A percentile compares a stretch with the other conserved stretches of the same genome.
These are phyloP conservation scores for Zygogramma bicolorata DNA, from an alignment of 2,888 invertebrate genomes.

Conservation along the genomic window DNA sequence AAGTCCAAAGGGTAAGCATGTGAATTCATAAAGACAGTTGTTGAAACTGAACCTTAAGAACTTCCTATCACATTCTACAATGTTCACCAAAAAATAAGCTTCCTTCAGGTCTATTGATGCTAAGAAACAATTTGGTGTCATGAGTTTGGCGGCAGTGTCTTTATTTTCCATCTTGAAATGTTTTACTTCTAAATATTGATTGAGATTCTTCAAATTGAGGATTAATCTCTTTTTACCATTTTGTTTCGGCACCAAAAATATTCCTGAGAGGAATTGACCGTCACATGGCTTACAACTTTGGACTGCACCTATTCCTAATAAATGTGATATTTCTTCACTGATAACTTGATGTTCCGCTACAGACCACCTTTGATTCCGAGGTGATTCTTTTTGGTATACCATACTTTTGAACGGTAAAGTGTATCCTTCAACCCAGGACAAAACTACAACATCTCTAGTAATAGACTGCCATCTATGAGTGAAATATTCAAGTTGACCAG, in stretches of 20 bases:
- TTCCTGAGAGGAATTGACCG: background rate
- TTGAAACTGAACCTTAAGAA: background rate
- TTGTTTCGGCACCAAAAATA: constrained; percentile 12
- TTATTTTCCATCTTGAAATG: background rate
- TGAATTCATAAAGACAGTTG: background rate
- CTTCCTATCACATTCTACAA: background rate
- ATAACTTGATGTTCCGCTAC: background rate
- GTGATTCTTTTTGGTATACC: background rate
- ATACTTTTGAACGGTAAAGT: constrained; percentile 3
- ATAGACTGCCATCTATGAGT: background rate
- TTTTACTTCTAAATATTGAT: background rate
- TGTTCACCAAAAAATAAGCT: background rate
- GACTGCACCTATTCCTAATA: background rate
- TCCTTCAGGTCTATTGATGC: background rate
- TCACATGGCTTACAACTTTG: constrained; percentile 7
- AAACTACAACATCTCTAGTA: constrained; percentile 3
- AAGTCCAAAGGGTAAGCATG: background rate
- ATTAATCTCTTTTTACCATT: constrained; percentile 1
- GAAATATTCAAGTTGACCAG: background rate
- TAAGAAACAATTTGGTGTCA: background rate
- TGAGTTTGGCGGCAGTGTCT: background rate
- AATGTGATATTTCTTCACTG: constrained; percentile 2
- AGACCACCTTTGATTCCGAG: background rate
- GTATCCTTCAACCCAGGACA: constrained; percentile 7
- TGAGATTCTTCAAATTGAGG: background rate